A percentile compares a stretch with the other conserved stretches of the same genome.
Evolutionary conservation across 2,888 invertebrate genomes (phyloP).

Genomic region (Melieria picta): DNA sequence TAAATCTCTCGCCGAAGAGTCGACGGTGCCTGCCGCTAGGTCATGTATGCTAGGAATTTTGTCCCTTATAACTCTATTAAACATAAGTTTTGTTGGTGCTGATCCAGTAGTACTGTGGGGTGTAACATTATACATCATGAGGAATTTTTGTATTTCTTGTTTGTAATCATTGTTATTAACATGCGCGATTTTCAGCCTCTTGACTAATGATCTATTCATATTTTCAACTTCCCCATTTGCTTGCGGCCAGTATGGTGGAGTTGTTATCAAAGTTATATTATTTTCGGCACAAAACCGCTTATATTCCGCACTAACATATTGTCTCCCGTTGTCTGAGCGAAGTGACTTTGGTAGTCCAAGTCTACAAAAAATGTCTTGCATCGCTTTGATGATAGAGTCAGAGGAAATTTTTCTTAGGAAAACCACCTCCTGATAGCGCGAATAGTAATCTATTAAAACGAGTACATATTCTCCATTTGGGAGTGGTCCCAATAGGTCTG

Average conservation of each 20-base stretch:
- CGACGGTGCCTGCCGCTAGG: conserved; percentile 29
- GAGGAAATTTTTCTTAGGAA: conserved; percentile 30
- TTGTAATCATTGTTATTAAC: conserved; percentile 35
- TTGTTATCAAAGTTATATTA: conserved; percentile 39
- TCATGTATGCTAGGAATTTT: conserved; percentile 39
- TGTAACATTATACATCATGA: conserved; percentile 42
- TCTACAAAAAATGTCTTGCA: conserved; percentile 42
- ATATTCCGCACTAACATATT: conserved; percentile 42
- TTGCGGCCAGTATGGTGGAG: conserved; percentile 42
- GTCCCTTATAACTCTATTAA: conserved; percentile 37
- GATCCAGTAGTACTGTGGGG: conserved; percentile 41
- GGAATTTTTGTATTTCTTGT: conserved; percentile 41
- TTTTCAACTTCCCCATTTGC: no score
- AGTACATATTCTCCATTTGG: no score
- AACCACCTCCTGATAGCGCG: conserved; percentile 24
- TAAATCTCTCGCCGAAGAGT: conserved; percentile 38
- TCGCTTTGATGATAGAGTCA: conserved; percentile 32
- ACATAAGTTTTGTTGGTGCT: conserved; percentile 39
- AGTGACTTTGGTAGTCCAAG: conserved; percentile 39
- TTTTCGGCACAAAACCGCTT: conserved; percentile 37
- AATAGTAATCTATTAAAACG: no score
- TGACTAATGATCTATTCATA: no score
- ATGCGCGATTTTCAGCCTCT: no score
- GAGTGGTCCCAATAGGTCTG: conserved; percentile 22
- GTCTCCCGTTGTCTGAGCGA: conserved; percentile 41